Evolutionary conservation across 2,888 invertebrate species (phyloP), one percentile per base, ranked within the genome.

Genomic region (Ichneumon xanthorius): DNA sequence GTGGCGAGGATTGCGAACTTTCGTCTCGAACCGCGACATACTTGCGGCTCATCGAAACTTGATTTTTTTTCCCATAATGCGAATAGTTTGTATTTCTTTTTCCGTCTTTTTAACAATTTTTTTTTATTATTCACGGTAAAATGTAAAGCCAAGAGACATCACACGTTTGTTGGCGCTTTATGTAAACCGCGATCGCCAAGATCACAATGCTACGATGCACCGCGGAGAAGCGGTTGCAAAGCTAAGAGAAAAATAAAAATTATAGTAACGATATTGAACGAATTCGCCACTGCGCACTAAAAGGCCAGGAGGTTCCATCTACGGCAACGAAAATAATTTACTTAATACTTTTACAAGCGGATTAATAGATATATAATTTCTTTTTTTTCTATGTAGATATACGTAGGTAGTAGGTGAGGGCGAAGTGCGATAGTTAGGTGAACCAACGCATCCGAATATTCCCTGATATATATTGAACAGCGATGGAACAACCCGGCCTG

Each of bases 301-400:
- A 61, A 55, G 26, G 58, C 67, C 77, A 58, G 71, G 48, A 63
- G 40, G 73, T 84, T 73, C 72, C 73, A 72, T 65, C 71, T 40
- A 68, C 68, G 58, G 50, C 73, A 77, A 58, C 4, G 26, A 58
- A 58, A 58, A 58, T 22, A 58, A 72, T 81, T 73, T 77, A 72
- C 40, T 68, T 82, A 81, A 84, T 55, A 77, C 14, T 22, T 58
- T 78, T 82, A 78, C 78, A 75, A 85, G 82, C 82, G 63, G 70
- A 70, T 48, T 75, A 53, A 70, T 78, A 63, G 78, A 70, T 68
- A 70, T 48, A 61, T 45, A 1, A 81, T 73, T 68, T 40, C 16
- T 70, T 65, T 14, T 53, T 77, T 82, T 71, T 48, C 53, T 22
- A 71, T 77, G 65, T 73, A 76, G 70, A 76, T 58, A 45, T 77